phyloP scores from a whole-genome alignment of 1,140 invertebrate genomes.

The Drosophila subpulchrella region DNA sequence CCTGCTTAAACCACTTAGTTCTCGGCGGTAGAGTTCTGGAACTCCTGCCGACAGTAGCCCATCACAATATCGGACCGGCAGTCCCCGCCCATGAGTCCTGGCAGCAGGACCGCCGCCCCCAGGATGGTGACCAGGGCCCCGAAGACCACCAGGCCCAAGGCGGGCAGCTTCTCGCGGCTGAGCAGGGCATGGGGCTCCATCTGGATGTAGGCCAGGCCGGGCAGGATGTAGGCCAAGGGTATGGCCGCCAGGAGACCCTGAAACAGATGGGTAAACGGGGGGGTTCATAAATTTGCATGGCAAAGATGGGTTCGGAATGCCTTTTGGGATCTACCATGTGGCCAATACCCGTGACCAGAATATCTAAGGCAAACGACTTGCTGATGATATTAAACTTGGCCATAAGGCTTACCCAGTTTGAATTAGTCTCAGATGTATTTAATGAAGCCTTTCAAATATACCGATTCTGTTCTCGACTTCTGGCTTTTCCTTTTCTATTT shows the following conservation, averaged over 20 bases:
- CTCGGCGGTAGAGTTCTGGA: constrained; percentile 54
- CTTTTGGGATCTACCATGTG: constrained; percentile 13
- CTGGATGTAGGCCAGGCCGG: constrained; percentile 92
- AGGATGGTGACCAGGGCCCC: constrained; percentile 89
- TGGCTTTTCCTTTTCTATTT: neutral
- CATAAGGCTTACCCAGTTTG: constrained; percentile 16
- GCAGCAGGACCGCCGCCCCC: constrained; percentile 85
- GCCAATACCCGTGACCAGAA: constrained; percentile 42
- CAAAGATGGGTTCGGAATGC: constrained; percentile 1
- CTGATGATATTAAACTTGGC: constrained; percentile 35
- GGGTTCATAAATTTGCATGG: constrained; percentile 54
- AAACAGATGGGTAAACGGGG: neutral
- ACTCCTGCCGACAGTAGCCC: constrained; percentile 80
- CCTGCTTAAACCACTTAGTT: constrained; percentile 37
- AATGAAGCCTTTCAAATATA: constrained; percentile 11
- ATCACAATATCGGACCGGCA: constrained; percentile 82
- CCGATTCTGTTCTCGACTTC: neutral
- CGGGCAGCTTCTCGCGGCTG: constrained; percentile 90
- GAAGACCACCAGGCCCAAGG: constrained; percentile 89
- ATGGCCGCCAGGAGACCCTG: constrained; percentile 94
- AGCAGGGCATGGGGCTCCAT: constrained; percentile 90
- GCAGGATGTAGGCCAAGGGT: constrained; percentile 93
- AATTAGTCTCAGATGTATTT: constrained; percentile 46
- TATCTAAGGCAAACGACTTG: constrained; percentile 15
- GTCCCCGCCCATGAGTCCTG: constrained; percentile 76